phyloP scores from a whole-genome alignment of 2,113 vertebrate genomes.

The Sorex fumeus region DNA sequence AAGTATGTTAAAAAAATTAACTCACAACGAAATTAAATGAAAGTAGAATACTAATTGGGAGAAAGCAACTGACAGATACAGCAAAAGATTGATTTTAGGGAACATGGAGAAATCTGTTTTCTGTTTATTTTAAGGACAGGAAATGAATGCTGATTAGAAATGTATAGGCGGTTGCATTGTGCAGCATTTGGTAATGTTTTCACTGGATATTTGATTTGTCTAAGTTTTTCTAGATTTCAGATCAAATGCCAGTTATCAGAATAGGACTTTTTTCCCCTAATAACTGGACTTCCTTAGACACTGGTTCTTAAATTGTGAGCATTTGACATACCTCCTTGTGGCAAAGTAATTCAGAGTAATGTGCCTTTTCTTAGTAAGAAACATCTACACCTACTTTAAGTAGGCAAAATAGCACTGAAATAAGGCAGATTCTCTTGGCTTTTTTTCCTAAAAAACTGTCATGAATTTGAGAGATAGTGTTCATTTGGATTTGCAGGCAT shows the following conservation, averaged over 20 bases:
- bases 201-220: slow-evolving; percentile 80
- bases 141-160: slow-evolving; percentile 90
- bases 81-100: slow-evolving; percentile 90
- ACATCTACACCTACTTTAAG: background rate
- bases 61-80: slow-evolving; percentile 89
- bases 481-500: slow-evolving; percentile 54
- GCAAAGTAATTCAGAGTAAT: slow-evolving; percentile 51
- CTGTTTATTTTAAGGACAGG: slow-evolving; percentile 90
- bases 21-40: slow-evolving; percentile 89
- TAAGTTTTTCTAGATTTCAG: slow-evolving; percentile 77
- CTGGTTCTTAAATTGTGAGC: slow-evolving; percentile 44
- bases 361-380: slow-evolving; percentile 12
- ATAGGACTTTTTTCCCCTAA: slow-evolving; percentile 35
- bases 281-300: slow-evolving; percentile 61
- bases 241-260: slow-evolving; percentile 73
- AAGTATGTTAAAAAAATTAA: slow-evolving; percentile 86
- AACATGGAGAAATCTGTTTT: slow-evolving; percentile 90
- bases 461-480: slow-evolving; percentile 38
- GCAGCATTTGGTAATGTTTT: slow-evolving; percentile 85
- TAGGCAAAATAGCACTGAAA: slow-evolving; percentile 19
- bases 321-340: background rate
- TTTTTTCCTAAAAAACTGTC: slow-evolving; percentile 62
- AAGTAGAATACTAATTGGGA: slow-evolving; percentile 90
- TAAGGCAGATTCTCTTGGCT: slow-evolving; percentile 37
- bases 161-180: slow-evolving; percentile 78